A percentile compares a stretch with the other conserved stretches of the same genome.
These are phyloP conservation scores for Peromyscus aztecus DNA, from an alignment of 2,797 vertebrate genomes.

Conservation along the genomic window DNA sequence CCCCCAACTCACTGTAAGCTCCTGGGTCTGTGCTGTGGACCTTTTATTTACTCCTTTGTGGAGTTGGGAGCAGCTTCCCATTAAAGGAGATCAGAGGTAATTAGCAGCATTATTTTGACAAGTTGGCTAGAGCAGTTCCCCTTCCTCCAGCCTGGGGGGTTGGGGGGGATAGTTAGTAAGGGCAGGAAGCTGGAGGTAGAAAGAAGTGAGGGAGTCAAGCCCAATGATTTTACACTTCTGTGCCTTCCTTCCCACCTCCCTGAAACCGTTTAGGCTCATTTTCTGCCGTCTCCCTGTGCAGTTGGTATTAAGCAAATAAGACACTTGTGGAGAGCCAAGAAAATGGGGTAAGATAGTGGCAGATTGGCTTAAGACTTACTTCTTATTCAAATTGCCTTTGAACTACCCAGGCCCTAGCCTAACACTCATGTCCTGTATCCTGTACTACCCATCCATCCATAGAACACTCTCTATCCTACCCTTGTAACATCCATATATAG, in stretches of 20 bases:
- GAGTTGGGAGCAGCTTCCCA: constrained; percentile 88
- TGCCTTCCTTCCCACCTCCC: constrained; percentile 37
- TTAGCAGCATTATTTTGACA: constrained; percentile 92
- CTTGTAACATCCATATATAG: neutral
- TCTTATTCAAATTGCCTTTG: constrained; percentile 59
- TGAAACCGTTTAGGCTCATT: constrained; percentile 69
- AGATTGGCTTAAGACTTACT: constrained; percentile 54
- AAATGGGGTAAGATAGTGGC: constrained; percentile 40
- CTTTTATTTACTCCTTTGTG: constrained; percentile 89
- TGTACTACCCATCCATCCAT: neutral
- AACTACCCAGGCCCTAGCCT: neutral
- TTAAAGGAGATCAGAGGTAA: constrained; percentile 91
- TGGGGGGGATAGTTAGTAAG: neutral
- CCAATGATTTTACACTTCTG: constrained; percentile 65
- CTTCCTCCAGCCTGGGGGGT: constrained; percentile 76
- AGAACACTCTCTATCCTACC: neutral
- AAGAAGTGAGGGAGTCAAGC: constrained; percentile 64
- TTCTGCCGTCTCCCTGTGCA: constrained; percentile 71
- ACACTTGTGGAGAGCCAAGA: constrained; percentile 67
- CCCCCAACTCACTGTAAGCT: constrained; percentile 73
- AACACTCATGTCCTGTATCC: constrained; percentile 1
- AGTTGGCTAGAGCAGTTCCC: constrained; percentile 88
- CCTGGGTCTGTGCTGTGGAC: constrained; percentile 82
- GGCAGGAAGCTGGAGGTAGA: constrained; percentile 76
- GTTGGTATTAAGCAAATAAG: constrained; percentile 58